Base-by-base conservation (phyloP, 2,888 invertebrate species). In the Oxycera nigricornis region DNA sequence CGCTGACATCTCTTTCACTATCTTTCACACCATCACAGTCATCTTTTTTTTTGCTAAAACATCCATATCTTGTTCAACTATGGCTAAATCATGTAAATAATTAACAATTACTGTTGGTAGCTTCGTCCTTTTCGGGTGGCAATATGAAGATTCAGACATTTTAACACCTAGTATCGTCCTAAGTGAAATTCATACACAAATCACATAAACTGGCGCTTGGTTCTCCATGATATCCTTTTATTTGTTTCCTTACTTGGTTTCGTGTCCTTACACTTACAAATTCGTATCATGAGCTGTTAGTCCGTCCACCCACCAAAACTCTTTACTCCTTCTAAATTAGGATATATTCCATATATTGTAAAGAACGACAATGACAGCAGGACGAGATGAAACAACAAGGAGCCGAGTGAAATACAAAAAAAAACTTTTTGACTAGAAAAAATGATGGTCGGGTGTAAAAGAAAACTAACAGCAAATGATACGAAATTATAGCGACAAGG, bases 401-500 rank as follows among this genome's bases (percentile, higher is more conserved):
- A 30, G 20, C 2, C 57, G 52, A 72, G 72, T 39, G 41, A 39
- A 72, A 72, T 59, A 72, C n/a, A n/a, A n/a, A 72, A 72, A 70
- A 70, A 30, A 35, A 55, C 70, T 55, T 55, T 70, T 68, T 41
- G 65, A 35, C 14, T 1, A 52, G 55, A 55, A 55, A 67, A 52
- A 50, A 68, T 52, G 24, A 68, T 52, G 52, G 52, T 50, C 52
- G 6, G 52, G 28, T 26, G 24, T 39, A 31, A 41, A 72, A 72
- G 59, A 72, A 72, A 72, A 72, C 72, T 72, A 72, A 72, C 72
- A 59, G 57, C 52, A 72, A 72, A 72, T 59, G 59, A 72, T 72
- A 55, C 59, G 72, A 59, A 52, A 72, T 72, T 72, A 72, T 35
- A 72, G 41, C 72, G 72, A 72, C 35, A 57, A 59, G 39, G 72